These are phyloP conservation scores for Lepeophtheirus nordmannii DNA, from an alignment of 2,888 invertebrate genomes.

Conservation along the genomic window DNA sequence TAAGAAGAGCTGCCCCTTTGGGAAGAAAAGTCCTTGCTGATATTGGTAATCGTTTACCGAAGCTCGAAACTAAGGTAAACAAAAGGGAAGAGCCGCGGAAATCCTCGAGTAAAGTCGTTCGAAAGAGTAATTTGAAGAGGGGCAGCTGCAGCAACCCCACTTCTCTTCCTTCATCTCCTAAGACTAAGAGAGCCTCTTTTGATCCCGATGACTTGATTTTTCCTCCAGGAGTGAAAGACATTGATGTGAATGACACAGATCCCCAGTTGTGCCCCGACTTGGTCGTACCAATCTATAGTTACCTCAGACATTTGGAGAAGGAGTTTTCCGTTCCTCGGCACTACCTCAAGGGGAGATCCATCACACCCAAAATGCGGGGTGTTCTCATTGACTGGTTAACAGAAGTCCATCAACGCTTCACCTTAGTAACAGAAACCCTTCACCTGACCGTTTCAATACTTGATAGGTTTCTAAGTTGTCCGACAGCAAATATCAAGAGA, in stretches of 20 bases:
- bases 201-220: too few species aligned
- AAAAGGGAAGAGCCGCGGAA: too few species aligned
- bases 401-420: slow-evolving; percentile 74
- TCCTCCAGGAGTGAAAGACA: slow-evolving; percentile 38
- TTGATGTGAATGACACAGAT: slow-evolving; percentile 53
- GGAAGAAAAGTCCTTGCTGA: too few species aligned
- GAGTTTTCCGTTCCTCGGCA: background rate
- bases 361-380: slow-evolving; percentile 69
- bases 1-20: too few species aligned
- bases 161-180: too few species aligned
- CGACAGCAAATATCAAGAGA: background rate
- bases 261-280: slow-evolving; percentile 69
- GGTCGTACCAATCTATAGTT: slow-evolving; percentile 71
- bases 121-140: too few species aligned
- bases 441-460: slow-evolving; percentile 71
- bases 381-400: slow-evolving; percentile 86
- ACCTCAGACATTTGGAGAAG: slow-evolving; percentile 57
- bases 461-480: slow-evolving; percentile 71
- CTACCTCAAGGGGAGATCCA: slow-evolving; percentile 36
- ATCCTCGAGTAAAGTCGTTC: too few species aligned
- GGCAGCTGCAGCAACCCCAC: too few species aligned
- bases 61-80: too few species aligned
- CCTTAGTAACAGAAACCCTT: slow-evolving; percentile 68
- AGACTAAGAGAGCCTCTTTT: too few species aligned
- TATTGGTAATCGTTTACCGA: too few species aligned